Base-by-base conservation (phyloP, 2,797 vertebrate genomes). In the Rhabdomys pumilio region DNA sequence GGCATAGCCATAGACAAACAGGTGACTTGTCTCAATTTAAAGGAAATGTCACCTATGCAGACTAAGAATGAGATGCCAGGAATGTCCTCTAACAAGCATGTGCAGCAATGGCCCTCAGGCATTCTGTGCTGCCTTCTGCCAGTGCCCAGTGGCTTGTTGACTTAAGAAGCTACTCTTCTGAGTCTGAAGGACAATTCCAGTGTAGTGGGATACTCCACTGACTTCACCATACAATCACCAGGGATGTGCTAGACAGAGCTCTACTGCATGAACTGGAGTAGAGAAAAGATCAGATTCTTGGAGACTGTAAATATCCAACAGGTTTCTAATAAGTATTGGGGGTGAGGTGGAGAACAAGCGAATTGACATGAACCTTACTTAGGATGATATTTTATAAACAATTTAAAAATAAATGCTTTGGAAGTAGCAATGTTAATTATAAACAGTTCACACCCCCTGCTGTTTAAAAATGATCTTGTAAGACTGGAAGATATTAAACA, bases 391-490 rank as follows among this genome's bases (percentile, higher is more conserved):
- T 95, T 92, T 87, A 20, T 19, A 95, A 79, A 77, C 24, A 80
- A 41, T 73, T n/a, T 12, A 57, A 96, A 67, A n/a, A 75, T 83
- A 57, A 90, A 83, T 57, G 6, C 76, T 92, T 93, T 91, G 44
- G 7, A 88, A 90, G 26, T 5, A 83, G 53, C 17, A 65, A 91
- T 57, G 75, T 95, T 80, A 63, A 67, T 94, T 90, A 90, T 22
- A 77, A 92, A 95, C 12, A 47, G 69, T 44, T 26, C 41, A 76
- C 5, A 84, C 12, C 5, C n/a, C 8, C 41, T 44, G 15, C 3
- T 94, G 5, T 75, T 90, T 92, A 6, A 72, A 2, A 89, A 65
- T 85, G 19, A 59, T 10, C 44, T 94, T 92, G 61, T 83, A 65
- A 83, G 59, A 13, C n/a, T 41, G 9, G 55, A 75, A 53, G 14